Evolutionary conservation across 2,888 invertebrate species (phyloP).

Genomic region (Eupithecia centaureata): DNA sequence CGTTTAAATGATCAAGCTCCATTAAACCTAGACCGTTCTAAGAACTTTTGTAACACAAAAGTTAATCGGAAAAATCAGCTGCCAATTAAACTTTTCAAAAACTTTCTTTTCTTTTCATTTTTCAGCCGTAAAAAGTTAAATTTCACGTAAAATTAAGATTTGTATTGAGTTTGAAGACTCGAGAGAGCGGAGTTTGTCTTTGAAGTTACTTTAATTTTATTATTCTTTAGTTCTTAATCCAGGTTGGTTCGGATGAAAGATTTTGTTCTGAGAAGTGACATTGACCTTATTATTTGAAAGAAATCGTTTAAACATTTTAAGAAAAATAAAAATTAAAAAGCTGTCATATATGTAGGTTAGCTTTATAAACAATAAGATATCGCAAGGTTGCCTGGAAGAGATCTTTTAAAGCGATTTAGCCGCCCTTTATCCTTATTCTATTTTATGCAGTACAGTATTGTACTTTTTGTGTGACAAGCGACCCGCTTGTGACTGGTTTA

Average conservation of each 20-base stretch:
- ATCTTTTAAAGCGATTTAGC: no score
- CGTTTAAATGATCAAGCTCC: neutral
- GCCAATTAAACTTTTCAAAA: slow-evolving; percentile 21
- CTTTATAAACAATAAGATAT: no score
- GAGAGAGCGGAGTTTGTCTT: slow-evolving; percentile 16
- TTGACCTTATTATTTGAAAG: neutral
- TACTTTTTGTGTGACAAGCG: no score
- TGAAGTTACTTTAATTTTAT: slow-evolving; percentile 20
- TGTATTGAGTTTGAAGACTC: slow-evolving; percentile 25
- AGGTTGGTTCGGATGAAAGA: slow-evolving; percentile 3
- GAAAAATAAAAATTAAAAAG: no score
- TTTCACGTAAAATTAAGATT: slow-evolving; percentile 19
- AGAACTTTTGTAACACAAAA: slow-evolving; percentile 6
- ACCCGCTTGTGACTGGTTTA: no score
- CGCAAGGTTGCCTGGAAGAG: no score
- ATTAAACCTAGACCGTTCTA: neutral
- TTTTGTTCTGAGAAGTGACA: neutral
- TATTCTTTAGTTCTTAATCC: slow-evolving; percentile 19
- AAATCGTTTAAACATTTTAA: neutral
- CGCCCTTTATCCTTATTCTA: no score
- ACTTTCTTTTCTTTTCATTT: slow-evolving; percentile 35
- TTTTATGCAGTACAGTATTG: no score
- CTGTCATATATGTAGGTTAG: no score
- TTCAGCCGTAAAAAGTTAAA: slow-evolving; percentile 19
- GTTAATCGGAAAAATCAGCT: slow-evolving; percentile 15